Percentiles rank a stretch among this genome's conserved stretches.
Conservation (phyloP, 1,140 invertebrate species). For the Camponotus vicinus region DNA sequence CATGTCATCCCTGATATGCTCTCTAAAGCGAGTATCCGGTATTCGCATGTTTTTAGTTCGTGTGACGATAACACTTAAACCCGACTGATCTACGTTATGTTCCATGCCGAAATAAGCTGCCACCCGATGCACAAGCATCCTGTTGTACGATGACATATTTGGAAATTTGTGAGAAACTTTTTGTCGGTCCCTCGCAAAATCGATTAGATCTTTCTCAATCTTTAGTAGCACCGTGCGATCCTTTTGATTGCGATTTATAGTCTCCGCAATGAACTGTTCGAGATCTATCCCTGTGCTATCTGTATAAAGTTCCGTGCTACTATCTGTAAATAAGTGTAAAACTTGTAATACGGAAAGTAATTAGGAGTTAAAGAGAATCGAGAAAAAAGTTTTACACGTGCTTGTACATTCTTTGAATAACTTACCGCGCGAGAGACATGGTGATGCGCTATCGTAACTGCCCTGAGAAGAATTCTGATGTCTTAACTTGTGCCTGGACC, state of each 20-base stretch:
- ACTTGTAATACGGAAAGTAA: neutral
- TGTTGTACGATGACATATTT: slow-evolving; percentile 96
- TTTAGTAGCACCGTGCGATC: slow-evolving; percentile 94
- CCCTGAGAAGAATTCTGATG: slow-evolving; percentile 89
- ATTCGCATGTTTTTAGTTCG: slow-evolving; percentile 92
- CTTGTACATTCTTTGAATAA: neutral
- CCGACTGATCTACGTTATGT: slow-evolving; percentile 96
- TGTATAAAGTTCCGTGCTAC: slow-evolving; percentile 92
- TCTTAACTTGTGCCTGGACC: slow-evolving; percentile 86
- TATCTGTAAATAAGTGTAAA: slow-evolving; percentile 87
- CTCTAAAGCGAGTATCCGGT: slow-evolving; percentile 89
- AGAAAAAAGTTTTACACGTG: neutral
- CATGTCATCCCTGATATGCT: slow-evolving; percentile 88
- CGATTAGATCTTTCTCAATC: slow-evolving; percentile 95
- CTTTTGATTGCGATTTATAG: slow-evolving; percentile 95
- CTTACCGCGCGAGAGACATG: slow-evolving; percentile 88
- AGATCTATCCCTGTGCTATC: slow-evolving; percentile 94
- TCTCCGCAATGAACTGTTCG: slow-evolving; percentile 95
- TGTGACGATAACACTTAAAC: slow-evolving; percentile 94
- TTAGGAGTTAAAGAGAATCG: neutral
- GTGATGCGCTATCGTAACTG: slow-evolving; percentile 88
- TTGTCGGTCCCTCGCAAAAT: slow-evolving; percentile 93
- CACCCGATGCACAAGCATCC: slow-evolving; percentile 97
- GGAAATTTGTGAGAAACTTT: slow-evolving; percentile 94
- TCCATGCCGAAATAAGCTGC: slow-evolving; percentile 97